A percentile compares a stretch with the other conserved stretches of the same genome.
Evolutionary conservation across 2,113 vertebrate species (phyloP).

Genomic region (Anguilla japonica): DNA sequence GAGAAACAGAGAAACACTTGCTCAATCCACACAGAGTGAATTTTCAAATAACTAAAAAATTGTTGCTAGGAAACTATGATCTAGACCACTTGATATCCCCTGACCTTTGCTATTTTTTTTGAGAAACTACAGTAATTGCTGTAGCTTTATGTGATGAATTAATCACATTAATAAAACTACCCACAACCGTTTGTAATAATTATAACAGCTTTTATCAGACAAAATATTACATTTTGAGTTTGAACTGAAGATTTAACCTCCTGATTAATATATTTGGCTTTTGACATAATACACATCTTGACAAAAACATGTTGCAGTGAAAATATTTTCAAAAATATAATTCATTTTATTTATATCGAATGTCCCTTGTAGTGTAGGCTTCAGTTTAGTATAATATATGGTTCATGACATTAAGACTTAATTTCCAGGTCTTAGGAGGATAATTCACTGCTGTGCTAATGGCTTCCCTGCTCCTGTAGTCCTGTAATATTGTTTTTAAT

Average conservation of each 20-base stretch:
- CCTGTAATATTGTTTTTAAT: background rate
- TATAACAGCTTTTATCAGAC: background rate
- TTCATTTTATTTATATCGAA: too few relatives aligned
- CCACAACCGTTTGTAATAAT: background rate
- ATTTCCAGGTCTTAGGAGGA: too few relatives aligned
- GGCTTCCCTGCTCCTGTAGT: background rate
- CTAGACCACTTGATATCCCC: background rate
- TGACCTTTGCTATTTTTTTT: background rate
- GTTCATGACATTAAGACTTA: too few relatives aligned
- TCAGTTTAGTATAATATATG: too few relatives aligned
- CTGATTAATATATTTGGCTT: too few relatives aligned
- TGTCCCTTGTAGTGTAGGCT: too few relatives aligned
- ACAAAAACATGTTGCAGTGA: too few relatives aligned
- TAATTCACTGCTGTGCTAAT: background rate
- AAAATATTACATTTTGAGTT: background rate
- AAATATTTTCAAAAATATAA: too few relatives aligned
- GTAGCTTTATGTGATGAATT: background rate
- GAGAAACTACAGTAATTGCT: background rate
- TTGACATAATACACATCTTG: too few relatives aligned
- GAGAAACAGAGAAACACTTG: background rate
- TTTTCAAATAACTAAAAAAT: background rate
- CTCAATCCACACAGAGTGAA: background rate
- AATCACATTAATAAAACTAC: background rate
- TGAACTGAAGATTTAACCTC: background rate
- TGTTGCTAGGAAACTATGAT: slow-evolving; percentile 4